These are phyloP conservation scores for Trachelus stipa DNA, from an alignment of 2,888 invertebrate genomes.

Conservation along the genomic window DNA sequence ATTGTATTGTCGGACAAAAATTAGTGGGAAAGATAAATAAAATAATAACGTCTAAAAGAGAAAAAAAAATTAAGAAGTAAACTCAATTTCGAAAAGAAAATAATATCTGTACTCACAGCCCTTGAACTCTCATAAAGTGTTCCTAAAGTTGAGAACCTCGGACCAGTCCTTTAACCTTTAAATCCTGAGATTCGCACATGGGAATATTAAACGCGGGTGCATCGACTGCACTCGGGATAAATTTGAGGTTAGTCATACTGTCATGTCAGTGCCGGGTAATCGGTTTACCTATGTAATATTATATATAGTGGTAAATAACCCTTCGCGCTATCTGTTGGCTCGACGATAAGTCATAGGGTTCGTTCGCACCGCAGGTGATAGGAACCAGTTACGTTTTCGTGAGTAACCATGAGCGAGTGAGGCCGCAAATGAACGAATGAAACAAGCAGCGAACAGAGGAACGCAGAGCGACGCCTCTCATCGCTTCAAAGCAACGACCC, in stretches of 20 bases:
- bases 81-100: neutral
- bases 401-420: neutral
- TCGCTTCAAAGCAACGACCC: constrained; percentile 53
- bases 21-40: neutral
- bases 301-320: neutral
- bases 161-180: neutral
- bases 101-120: neutral
- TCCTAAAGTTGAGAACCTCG: neutral
- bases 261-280: neutral
- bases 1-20: neutral
- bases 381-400: constrained; percentile 3
- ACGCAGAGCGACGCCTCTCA: constrained; percentile 46
- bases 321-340: neutral
- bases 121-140: neutral
- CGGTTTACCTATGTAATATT: neutral
- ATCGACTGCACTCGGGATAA: neutral
- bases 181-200: neutral
- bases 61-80: neutral
- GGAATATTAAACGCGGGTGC: neutral
- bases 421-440: neutral
- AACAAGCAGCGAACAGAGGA: neutral
- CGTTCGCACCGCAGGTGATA: constrained; percentile 13
- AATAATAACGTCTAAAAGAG: neutral
- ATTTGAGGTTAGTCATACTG: neutral
- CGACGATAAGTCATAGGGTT: neutral